A percentile compares a stretch with the other conserved stretches of the same genome.
These are phyloP conservation scores for Gulo gulo DNA, from an alignment of 2,113 vertebrate species.

Conservation along the genomic window DNA sequence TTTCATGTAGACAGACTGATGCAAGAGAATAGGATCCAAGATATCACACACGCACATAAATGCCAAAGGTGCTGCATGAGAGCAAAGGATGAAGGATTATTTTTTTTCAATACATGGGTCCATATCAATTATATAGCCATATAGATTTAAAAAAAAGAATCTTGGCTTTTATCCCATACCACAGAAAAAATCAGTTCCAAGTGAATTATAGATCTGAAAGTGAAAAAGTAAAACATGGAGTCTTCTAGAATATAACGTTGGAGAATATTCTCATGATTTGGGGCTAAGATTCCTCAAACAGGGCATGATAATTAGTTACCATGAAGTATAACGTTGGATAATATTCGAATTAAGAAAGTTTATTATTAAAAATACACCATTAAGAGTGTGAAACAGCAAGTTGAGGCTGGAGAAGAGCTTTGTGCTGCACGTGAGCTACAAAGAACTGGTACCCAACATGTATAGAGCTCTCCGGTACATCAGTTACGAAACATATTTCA, in stretches of 20 bases:
- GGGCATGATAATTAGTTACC: not conserved
- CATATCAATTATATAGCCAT: not conserved
- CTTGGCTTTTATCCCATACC: not conserved
- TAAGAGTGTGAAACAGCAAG: not conserved
- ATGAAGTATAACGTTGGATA: not conserved
- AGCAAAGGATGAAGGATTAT: not conserved
- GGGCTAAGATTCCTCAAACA: not conserved
- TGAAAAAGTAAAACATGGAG: not conserved
- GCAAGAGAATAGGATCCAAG: not conserved
- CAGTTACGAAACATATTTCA: not conserved
- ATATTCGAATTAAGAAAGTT: not conserved
- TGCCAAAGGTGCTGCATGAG: not conserved
- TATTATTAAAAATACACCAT: not conserved
- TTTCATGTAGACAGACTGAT: not conserved
- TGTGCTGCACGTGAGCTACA: not conserved
- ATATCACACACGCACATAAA: rapidly evolving
- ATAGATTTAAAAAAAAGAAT: not conserved
- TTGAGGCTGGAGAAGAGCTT: not conserved
- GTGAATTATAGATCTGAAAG: not conserved
- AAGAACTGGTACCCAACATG: not conserved
- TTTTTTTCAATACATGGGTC: not conserved
- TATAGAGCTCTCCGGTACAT: too few species aligned
- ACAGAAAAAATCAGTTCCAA: not conserved
- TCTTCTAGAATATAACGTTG: not conserved
- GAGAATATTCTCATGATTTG: not conserved